phyloP scores from a whole-genome alignment of 2,113 vertebrate genomes.

The Neolamprologus kungweensis region DNA sequence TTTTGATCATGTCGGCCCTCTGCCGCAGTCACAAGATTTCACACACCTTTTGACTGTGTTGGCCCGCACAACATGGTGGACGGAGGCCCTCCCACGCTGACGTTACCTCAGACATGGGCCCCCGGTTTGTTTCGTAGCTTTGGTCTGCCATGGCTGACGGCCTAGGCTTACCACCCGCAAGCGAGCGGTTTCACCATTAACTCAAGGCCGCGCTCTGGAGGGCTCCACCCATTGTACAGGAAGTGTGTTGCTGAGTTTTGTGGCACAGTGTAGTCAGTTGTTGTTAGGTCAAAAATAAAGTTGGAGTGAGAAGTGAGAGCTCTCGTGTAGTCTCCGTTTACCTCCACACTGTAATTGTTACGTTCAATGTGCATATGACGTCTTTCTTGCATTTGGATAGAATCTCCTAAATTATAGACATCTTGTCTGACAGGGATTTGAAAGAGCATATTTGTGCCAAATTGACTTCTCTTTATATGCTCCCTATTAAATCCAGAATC shows the following conservation, averaged over 20 bases:
- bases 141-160: neutral
- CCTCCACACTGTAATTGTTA: neutral
- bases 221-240: neutral
- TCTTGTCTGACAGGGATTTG: neutral
- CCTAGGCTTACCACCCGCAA: neutral
- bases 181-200: neutral
- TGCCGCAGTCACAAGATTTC: neutral
- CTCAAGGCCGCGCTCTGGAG: neutral
- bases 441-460: neutral
- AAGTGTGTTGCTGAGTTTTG: neutral
- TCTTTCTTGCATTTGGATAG: neutral
- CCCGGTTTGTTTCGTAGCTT: neutral
- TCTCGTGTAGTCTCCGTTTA: neutral
- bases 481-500: neutral
- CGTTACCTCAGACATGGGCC: neutral
- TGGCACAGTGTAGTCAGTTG: neutral
- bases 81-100: neutral
- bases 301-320: neutral
- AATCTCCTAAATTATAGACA: neutral
- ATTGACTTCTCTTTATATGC: neutral
- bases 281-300: neutral
- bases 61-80: neutral
- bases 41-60: neutral
- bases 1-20: neutral
- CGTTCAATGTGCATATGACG: neutral